These are phyloP conservation scores for Eutolmus rufibarbis DNA, from an alignment of 2,888 invertebrate species.

Conservation along the genomic window DNA sequence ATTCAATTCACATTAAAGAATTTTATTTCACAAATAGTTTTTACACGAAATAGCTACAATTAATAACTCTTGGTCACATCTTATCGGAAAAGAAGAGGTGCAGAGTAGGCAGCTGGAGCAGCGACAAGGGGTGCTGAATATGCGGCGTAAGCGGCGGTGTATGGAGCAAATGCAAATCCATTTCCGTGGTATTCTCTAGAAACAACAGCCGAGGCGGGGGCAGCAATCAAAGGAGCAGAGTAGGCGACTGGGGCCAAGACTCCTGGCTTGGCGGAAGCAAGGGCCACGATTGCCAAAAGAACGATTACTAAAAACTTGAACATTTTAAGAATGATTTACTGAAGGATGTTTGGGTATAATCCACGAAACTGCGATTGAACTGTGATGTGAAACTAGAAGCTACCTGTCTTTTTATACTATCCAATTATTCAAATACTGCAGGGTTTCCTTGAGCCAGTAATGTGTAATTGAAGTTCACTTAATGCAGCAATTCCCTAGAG, in stretches of 20 bases:
- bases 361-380: not conserved
- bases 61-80: not conserved
- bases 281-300: constrained; percentile 55
- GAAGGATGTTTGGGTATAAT: not conserved
- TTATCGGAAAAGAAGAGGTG: constrained; percentile 29
- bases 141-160: constrained; percentile 5
- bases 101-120: constrained; percentile 21
- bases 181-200: constrained; percentile 54
- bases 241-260: constrained; percentile 49
- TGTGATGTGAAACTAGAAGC: not conserved
- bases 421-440: not conserved
- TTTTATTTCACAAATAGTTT: constrained; percentile 5
- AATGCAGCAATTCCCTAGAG: not conserved
- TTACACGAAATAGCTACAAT: not conserved
- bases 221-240: constrained; percentile 61
- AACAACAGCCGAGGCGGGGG: constrained; percentile 56
- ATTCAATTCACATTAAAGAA: not conserved
- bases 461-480: not conserved
- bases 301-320: constrained; percentile 47
- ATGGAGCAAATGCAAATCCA: constrained; percentile 60
- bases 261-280: constrained; percentile 59
- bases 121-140: constrained; percentile 36
- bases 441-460: not conserved
- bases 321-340: not conserved
- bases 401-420: not conserved